Evolutionary conservation across 1,140 invertebrate species (phyloP).

Genomic region (Ylistrum balloti): DNA sequence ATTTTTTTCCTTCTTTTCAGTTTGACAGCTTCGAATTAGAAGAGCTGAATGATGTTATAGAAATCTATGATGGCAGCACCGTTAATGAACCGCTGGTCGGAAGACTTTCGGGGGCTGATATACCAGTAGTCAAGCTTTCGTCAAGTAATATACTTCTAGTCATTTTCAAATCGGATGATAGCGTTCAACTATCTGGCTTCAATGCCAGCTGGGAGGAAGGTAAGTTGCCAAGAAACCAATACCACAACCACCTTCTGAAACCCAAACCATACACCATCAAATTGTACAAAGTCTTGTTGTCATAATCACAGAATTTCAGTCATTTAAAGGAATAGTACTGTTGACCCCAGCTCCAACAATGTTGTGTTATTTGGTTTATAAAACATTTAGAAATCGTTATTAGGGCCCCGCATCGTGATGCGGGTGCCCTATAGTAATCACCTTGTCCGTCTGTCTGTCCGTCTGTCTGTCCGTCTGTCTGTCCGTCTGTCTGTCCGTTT

Average conservation of each 20-base stretch:
- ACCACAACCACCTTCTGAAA: background rate
- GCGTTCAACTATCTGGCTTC: constrained; percentile 64
- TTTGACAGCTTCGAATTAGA: constrained; percentile 68
- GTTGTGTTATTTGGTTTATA: too few species aligned
- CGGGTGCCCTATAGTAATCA: too few species aligned
- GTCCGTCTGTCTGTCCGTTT: too few species aligned
- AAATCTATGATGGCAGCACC: constrained; percentile 94
- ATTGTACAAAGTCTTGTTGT: too few species aligned
- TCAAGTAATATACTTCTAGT: constrained; percentile 87
- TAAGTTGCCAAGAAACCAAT: constrained; percentile 43
- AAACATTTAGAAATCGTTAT: too few species aligned
- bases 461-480: too few species aligned
- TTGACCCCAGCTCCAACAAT: too few species aligned
- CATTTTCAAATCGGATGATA: constrained; percentile 67
- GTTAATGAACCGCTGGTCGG: constrained; percentile 90
- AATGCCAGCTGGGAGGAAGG: constrained; percentile 64
- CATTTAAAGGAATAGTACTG: too few species aligned
- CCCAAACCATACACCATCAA: too few species aligned
- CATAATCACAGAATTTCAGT: too few species aligned
- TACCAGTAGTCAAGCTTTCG: constrained; percentile 93
- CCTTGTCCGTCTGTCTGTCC: too few species aligned
- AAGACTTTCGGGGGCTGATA: constrained; percentile 93
- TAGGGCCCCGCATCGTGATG: too few species aligned
- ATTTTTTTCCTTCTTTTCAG: constrained; percentile 60
- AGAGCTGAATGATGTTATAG: constrained; percentile 91